These are phyloP conservation scores for Pogonomyrmex barbatus DNA, from an alignment of 1,140 invertebrate species.

Conservation along the genomic window DNA sequence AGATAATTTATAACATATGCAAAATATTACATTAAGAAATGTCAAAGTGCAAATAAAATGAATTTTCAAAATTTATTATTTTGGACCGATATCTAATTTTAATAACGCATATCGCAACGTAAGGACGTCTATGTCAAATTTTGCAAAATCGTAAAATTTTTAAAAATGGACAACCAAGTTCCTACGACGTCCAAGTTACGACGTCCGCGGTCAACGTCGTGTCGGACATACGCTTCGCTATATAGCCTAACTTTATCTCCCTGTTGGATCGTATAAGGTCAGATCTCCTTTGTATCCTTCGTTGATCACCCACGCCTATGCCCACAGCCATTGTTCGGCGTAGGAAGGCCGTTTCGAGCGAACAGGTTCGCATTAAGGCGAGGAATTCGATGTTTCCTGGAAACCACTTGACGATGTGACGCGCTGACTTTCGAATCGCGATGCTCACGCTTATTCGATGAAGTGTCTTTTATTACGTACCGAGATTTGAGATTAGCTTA, in stretches of 20 bases:
- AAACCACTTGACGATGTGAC: constrained; percentile 68
- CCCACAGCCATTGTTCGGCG: constrained; percentile 71
- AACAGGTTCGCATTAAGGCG: constrained; percentile 72
- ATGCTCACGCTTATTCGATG: constrained; percentile 69
- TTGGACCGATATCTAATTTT: background rate
- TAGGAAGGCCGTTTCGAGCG: constrained; percentile 71
- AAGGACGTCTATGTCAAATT: background rate
- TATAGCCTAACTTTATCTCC: constrained; percentile 45
- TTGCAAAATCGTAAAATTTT: constrained; percentile 24
- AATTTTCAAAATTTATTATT: constrained; percentile 7
- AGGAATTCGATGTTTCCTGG: constrained; percentile 73
- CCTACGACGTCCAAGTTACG: background rate
- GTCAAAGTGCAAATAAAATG: background rate
- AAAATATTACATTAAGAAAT: background rate
- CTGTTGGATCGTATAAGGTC: constrained; percentile 68
- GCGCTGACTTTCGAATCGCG: constrained; percentile 67
- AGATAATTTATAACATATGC: background rate
- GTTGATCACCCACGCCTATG: constrained; percentile 72
- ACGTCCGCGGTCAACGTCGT: constrained; percentile 9
- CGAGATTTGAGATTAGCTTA: constrained; percentile 50
- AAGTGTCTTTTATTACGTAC: constrained; percentile 7
- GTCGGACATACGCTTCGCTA: constrained; percentile 8
- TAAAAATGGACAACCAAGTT: constrained; percentile 21
- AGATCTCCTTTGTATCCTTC: constrained; percentile 67
- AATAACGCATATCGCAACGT: background rate